Evolutionary conservation across 2,797 vertebrate species (phyloP).

Genomic region (Sus cebifrons): DNA sequence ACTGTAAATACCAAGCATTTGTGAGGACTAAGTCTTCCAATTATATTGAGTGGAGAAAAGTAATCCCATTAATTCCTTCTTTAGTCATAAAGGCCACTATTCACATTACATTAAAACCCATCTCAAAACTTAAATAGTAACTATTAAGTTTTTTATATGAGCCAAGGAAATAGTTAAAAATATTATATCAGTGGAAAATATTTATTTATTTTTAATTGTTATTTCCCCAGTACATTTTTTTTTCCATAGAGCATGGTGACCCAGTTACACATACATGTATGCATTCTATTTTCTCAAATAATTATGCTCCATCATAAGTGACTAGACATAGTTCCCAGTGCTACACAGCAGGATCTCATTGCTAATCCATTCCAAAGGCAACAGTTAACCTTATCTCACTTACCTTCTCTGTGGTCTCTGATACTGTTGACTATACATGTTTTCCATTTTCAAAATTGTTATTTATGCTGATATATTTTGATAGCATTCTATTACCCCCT

Average conservation of each 20-base stretch:
- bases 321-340: no score
- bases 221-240: no score
- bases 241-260: no score
- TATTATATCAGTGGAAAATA: not conserved
- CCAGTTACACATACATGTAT: no score
- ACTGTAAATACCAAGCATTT: not conserved
- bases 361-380: no score
- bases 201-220: not conserved
- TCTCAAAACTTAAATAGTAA: not conserved
- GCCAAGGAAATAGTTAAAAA: slow-evolving; percentile 3
- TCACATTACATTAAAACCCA: not conserved
- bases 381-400: not conserved
- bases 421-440: not conserved
- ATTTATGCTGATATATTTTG: not conserved
- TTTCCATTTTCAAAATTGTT: not conserved
- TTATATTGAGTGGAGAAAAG: not conserved
- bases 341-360: no score
- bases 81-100: not conserved
- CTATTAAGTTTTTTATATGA: not conserved
- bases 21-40: not conserved
- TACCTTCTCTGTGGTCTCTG: not conserved
- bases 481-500: not conserved
- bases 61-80: not conserved
- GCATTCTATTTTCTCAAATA: no score
- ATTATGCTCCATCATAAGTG: no score